Percentiles rank a stretch among this genome's conserved stretches.
Conservation (phyloP, 2,113 vertebrate genomes). For the Gobio gobio region DNA sequence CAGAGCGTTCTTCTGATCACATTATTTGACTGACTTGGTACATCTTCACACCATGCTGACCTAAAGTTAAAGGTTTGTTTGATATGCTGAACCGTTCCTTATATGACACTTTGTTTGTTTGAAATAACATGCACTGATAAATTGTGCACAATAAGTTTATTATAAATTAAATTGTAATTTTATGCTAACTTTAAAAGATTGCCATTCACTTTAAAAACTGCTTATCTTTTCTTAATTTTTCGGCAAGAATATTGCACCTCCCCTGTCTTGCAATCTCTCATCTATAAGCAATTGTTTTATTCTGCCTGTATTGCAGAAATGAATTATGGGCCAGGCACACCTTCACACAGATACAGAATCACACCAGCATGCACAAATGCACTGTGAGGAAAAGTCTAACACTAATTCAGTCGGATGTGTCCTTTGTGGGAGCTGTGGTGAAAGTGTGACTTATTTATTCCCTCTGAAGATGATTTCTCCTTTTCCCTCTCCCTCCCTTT, state of each 20-base stretch:
- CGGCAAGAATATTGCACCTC: neutral
- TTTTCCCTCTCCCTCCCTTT: constrained; percentile 52
- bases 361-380: constrained; percentile 36
- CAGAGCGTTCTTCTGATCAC: too few relatives aligned
- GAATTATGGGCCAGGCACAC: constrained; percentile 16
- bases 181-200: neutral
- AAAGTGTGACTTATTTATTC: constrained; percentile 72
- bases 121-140: neutral
- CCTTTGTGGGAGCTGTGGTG: constrained; percentile 50
- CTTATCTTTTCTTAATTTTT: neutral
- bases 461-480: constrained; percentile 62
- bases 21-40: too few relatives aligned
- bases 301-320: neutral
- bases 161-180: neutral
- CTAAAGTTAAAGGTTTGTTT: neutral
- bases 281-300: constrained; percentile 19
- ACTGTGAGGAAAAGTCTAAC: constrained; percentile 47
- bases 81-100: neutral
- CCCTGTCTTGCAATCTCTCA: constrained; percentile 2
- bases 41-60: too few relatives aligned
- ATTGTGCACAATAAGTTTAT: neutral
- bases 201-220: constrained; percentile 7
- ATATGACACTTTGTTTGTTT: neutral
- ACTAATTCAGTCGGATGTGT: constrained; percentile 44
- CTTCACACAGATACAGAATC: constrained; percentile 9